These are phyloP conservation scores for Xanthia togata DNA, from an alignment of 2,888 invertebrate genomes.

Conservation along the genomic window DNA sequence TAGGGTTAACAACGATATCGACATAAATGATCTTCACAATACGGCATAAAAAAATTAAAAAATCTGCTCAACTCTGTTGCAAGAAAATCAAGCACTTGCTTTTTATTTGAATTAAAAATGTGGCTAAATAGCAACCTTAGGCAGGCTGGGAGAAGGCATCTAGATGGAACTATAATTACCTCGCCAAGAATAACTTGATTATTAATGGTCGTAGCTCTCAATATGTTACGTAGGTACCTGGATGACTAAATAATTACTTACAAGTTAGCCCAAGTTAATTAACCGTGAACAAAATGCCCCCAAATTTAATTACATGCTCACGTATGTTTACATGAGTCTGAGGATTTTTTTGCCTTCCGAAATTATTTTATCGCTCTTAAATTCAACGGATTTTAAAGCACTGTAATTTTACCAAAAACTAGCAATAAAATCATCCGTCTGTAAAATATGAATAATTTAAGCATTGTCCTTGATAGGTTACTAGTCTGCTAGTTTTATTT, in stretches of 20 bases:
- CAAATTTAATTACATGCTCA: slow-evolving; percentile 22
- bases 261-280: slow-evolving; percentile 33
- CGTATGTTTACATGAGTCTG: slow-evolving; percentile 15
- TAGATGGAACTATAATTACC: slow-evolving; percentile 66
- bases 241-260: slow-evolving; percentile 3
- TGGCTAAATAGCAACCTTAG: slow-evolving; percentile 21
- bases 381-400: slow-evolving; percentile 8
- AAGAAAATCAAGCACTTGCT: slow-evolving; percentile 4
- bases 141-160: slow-evolving; percentile 60
- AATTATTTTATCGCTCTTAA: slow-evolving; percentile 9
- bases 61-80: background rate
- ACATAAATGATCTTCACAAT: background rate
- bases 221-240: slow-evolving; percentile 29
- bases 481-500: background rate
- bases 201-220: slow-evolving; percentile 46
- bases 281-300: slow-evolving; percentile 18
- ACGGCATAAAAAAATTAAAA: background rate
- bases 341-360: slow-evolving; percentile 13
- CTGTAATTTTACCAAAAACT: slow-evolving; percentile 18
- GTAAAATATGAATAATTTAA: slow-evolving; percentile 35
- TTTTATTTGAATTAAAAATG: slow-evolving; percentile 19
- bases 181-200: slow-evolving; percentile 62
- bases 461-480: slow-evolving; percentile 27
- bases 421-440: slow-evolving; percentile 20
- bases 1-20: background rate